Evolutionary conservation across 2,113 vertebrate genomes (phyloP), one percentile per base, ranked within the genome.

Genomic region (Prunella fulvescens): DNA sequence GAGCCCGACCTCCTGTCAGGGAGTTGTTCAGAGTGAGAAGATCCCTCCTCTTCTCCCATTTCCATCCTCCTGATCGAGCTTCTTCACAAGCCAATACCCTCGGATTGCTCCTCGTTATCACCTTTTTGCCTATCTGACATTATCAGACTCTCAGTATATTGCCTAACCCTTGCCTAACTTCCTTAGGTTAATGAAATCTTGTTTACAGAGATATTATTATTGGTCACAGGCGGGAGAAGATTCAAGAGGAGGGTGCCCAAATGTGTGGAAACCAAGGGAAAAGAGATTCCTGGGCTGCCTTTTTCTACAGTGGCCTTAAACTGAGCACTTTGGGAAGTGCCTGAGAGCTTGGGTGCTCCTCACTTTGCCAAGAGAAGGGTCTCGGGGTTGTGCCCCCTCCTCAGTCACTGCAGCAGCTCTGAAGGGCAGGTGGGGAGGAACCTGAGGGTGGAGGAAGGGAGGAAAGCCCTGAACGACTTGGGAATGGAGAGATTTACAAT

Each of bases 401-500:
- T 47, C 33, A 26, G 47, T 24, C 44, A 7, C 4, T 67, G 48
- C 54, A 87, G 48, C 66, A 53, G 40, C 48, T 40, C 24, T 85
- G 76, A 89, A 92, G 62, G 70, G 76, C 48, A 71, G 67, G 16
- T 0, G 6, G 48, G 19, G n/a, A 82, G 64, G 73, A 89, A 79
- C 58, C 66, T 29, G 29, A 37, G 40, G 29, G 50, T 54, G 67
- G 54, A 94, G 33, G 86, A 80, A 93, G 65, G 71, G 64, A 91
- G 39, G 47, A 90, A 67, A 88, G 16, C 64, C 33, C 42, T 10
- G 23, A 84, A 37, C 28, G 12, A 28, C 58, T 85, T 62, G 67
- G 86, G 90, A 94, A 81, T 7, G 2, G 42, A 45, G 72, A 67
- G 85, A 89, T 81, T 88, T 87, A 77, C 70, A 83, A 31, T 93